Evolutionary conservation across 2,888 invertebrate genomes (phyloP).

Genomic region (Lithodes maja): DNA sequence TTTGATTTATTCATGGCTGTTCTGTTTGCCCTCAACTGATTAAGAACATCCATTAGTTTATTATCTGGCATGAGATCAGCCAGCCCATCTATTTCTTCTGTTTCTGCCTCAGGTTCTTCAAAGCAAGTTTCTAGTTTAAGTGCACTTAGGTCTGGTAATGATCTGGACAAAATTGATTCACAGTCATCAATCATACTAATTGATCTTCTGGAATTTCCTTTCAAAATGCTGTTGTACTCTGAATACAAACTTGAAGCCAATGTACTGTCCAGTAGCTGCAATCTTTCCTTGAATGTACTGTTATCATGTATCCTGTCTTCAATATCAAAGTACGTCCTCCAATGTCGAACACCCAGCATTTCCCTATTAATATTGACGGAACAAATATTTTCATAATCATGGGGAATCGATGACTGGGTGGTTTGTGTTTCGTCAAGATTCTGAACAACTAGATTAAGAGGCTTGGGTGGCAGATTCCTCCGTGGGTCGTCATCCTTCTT

Average conservation of each 20-base stretch:
- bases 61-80: slow-evolving; percentile 38
- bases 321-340: slow-evolving; percentile 81
- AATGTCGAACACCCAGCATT: slow-evolving; percentile 81
- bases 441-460: slow-evolving; percentile 33
- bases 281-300: slow-evolving; percentile 78
- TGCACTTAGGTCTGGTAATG: slow-evolving; percentile 67
- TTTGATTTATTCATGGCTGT: slow-evolving; percentile 46
- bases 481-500: slow-evolving; percentile 12
- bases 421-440: slow-evolving; percentile 57
- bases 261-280: slow-evolving; percentile 65
- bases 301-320: slow-evolving; percentile 81
- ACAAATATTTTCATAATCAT: slow-evolving; percentile 82
- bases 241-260: slow-evolving; percentile 47
- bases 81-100: not conserved
- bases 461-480: slow-evolving; percentile 50
- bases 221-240: slow-evolving; percentile 48
- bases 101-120: slow-evolving; percentile 53
- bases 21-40: slow-evolving; percentile 52
- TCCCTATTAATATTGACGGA: slow-evolving; percentile 81
- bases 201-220: slow-evolving; percentile 26
- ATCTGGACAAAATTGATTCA: slow-evolving; percentile 64
- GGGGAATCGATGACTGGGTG: slow-evolving; percentile 76
- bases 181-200: slow-evolving; percentile 54
- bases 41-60: slow-evolving; percentile 49
- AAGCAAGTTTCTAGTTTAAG: slow-evolving; percentile 61